Percentiles rank a stretch among this genome's conserved stretches.
Conservation (phyloP, 2,888 invertebrate species). For the Aplocera efformata region DNA sequence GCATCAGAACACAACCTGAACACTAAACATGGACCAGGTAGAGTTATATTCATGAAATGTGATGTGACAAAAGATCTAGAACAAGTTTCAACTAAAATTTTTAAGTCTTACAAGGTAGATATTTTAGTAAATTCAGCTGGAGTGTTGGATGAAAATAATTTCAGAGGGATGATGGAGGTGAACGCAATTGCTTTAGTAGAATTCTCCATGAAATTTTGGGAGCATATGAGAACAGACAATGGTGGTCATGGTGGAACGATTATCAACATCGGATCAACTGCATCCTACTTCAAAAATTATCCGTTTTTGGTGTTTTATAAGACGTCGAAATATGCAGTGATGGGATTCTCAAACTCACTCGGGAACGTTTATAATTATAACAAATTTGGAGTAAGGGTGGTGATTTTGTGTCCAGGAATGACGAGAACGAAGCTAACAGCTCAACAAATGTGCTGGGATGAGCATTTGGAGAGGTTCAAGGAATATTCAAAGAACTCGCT, state of each 20-base stretch:
- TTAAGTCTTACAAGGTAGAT: conserved; percentile 45
- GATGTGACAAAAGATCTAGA: conserved; percentile 75
- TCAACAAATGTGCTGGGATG: not conserved
- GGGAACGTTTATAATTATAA: conserved; percentile 62
- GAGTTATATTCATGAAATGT: conserved; percentile 66
- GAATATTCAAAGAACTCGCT: conserved; percentile 22
- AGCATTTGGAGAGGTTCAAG: conserved; percentile 11
- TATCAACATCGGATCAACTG: conserved; percentile 83
- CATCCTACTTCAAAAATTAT: conserved; percentile 72
- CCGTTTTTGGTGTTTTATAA: conserved; percentile 78
- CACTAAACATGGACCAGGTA: conserved; percentile 59
- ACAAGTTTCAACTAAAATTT: conserved; percentile 51
- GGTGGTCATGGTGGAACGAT: conserved; percentile 82
- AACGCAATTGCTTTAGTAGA: conserved; percentile 51
- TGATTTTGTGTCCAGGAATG: conserved; percentile 74
- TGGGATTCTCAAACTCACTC: conserved; percentile 70
- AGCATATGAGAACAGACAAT: conserved; percentile 76
- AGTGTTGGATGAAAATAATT: conserved; percentile 37
- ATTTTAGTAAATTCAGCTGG: conserved; percentile 67
- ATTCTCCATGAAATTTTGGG: conserved; percentile 72
- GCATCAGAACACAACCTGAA: conserved; percentile 60
- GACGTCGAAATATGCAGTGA: conserved; percentile 80
- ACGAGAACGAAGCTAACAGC: conserved; percentile 54
- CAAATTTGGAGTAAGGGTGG: conserved; percentile 69
- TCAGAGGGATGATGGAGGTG: conserved; percentile 44